Evolutionary conservation across 2,113 vertebrate genomes (phyloP).

Genomic region (Ammodytes marinus): DNA sequence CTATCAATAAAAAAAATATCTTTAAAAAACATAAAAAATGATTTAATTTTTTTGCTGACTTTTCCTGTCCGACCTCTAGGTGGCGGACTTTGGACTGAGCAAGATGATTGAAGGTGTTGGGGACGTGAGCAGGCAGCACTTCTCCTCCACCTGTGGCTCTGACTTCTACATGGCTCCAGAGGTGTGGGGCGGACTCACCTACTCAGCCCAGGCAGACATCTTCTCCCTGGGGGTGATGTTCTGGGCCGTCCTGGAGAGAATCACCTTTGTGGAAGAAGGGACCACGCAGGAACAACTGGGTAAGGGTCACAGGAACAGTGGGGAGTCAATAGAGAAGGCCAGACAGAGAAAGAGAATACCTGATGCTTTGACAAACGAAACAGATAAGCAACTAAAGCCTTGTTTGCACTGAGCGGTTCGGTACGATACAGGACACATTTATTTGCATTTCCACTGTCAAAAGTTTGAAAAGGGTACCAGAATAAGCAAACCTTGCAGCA

Average conservation of each 20-base stretch:
- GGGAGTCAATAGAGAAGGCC: neutral
- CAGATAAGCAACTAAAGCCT: neutral
- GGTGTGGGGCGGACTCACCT: conserved; percentile 96
- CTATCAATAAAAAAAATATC: too few species aligned
- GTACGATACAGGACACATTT: too few species aligned
- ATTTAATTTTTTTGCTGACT: neutral
- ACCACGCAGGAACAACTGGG: conserved; percentile 94
- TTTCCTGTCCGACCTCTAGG: conserved; percentile 66
- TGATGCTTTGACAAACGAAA: neutral
- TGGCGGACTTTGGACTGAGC: conserved; percentile 97
- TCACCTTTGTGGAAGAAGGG: conserved; percentile 94
- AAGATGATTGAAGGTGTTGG: conserved; percentile 89
- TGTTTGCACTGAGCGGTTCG: too few species aligned
- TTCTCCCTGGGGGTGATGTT: conserved; percentile 97
- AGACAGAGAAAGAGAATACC: neutral
- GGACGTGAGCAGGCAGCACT: conserved; percentile 89
- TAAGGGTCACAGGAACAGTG: conserved; percentile 55
- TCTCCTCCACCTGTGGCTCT: conserved; percentile 96
- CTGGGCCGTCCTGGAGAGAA: conserved; percentile 97
- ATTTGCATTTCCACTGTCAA: too few species aligned
- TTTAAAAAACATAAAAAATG: neutral
- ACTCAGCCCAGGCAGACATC: conserved; percentile 97
- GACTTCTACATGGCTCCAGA: conserved; percentile 99
- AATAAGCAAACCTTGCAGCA: too few species aligned
- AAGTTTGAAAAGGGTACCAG: too few species aligned